Conservation (phyloP, 2,888 invertebrate species). For the Cecidostiba fungosa region DNA sequence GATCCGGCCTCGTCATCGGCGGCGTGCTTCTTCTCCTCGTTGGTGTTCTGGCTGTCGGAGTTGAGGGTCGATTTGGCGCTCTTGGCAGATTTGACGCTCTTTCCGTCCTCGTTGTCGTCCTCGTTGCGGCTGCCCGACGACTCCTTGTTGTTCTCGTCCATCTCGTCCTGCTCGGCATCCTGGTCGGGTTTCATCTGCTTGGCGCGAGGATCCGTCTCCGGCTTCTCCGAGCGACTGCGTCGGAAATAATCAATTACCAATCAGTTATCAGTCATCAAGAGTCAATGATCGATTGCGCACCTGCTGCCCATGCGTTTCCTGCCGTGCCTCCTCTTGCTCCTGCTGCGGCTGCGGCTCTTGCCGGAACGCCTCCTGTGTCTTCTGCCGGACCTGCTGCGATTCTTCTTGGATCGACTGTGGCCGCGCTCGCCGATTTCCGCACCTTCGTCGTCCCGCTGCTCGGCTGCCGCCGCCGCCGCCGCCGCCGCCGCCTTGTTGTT, state of each 20-base stretch:
- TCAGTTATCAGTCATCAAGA: no score
- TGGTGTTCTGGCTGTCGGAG: conserved; percentile 32
- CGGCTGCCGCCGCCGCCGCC: neutral
- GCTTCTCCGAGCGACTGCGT: conserved; percentile 33
- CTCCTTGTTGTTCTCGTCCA: neutral
- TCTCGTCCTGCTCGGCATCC: conserved; percentile 33
- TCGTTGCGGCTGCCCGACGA: neutral
- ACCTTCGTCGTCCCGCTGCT: conserved; percentile 42
- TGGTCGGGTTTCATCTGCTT: neutral
- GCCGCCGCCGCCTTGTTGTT: neutral
- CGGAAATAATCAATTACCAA: neutral
- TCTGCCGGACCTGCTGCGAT: conserved; percentile 55
- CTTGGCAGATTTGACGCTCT: conserved; percentile 42
- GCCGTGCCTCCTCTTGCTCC: conserved; percentile 32
- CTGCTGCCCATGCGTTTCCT: neutral
- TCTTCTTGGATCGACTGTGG: conserved; percentile 49
- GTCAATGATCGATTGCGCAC: no score
- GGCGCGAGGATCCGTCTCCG: neutral
- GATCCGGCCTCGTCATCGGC: conserved; percentile 61
- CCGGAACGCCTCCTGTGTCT: conserved; percentile 46
- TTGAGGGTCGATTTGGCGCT: conserved; percentile 40
- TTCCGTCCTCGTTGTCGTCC: conserved; percentile 45
- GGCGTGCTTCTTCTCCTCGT: conserved; percentile 49
- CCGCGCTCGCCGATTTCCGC: conserved; percentile 30
- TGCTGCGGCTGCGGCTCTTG: conserved; percentile 58